Evolutionary conservation across 2,113 vertebrate genomes (phyloP).

Genomic region (Cyprinodon brontotheroides): DNA sequence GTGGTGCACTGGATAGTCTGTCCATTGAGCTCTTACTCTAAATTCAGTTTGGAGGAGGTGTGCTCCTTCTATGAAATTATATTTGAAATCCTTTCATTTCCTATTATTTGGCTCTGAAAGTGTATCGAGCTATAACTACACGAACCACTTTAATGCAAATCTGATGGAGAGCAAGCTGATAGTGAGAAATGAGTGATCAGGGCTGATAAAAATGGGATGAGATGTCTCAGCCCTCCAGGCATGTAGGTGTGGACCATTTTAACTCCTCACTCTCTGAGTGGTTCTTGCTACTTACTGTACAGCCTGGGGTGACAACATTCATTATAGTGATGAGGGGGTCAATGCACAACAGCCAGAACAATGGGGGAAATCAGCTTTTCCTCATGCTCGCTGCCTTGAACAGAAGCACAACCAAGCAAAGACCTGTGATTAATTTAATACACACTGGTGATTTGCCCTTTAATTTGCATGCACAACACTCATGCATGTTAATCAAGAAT

Average conservation of each 20-base stretch:
- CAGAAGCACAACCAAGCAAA: background rate
- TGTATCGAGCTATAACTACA: slow-evolving; percentile 39
- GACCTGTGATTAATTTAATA: slow-evolving; percentile 4
- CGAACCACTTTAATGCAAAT: slow-evolving; percentile 46
- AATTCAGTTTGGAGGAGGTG: slow-evolving; percentile 16
- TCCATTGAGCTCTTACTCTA: slow-evolving; percentile 29
- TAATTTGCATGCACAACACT: slow-evolving; percentile 45
- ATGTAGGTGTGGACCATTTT: slow-evolving; percentile 46
- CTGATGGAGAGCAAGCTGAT: slow-evolving; percentile 29
- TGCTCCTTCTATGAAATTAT: slow-evolving; percentile 42
- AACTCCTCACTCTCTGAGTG: slow-evolving; percentile 42
- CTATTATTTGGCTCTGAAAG: slow-evolving; percentile 35
- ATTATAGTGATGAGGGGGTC: slow-evolving; percentile 23
- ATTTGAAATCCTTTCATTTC: slow-evolving; percentile 45
- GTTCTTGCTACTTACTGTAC: slow-evolving; percentile 36
- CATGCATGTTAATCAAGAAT: slow-evolving; percentile 28
- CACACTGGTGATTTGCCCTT: slow-evolving; percentile 18
- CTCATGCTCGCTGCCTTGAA: background rate
- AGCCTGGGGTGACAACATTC: slow-evolving; percentile 50
- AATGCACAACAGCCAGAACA: slow-evolving; percentile 10
- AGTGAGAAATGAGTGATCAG: slow-evolving; percentile 59
- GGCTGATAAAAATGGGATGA: slow-evolving; percentile 65
- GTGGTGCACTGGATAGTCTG: background rate
- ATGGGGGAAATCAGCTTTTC: slow-evolving; percentile 4
- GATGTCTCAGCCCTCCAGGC: slow-evolving; percentile 55